These are phyloP conservation scores for Macaca fascicularis DNA, from an alignment of 2,113 vertebrate species.

Conservation along the genomic window DNA sequence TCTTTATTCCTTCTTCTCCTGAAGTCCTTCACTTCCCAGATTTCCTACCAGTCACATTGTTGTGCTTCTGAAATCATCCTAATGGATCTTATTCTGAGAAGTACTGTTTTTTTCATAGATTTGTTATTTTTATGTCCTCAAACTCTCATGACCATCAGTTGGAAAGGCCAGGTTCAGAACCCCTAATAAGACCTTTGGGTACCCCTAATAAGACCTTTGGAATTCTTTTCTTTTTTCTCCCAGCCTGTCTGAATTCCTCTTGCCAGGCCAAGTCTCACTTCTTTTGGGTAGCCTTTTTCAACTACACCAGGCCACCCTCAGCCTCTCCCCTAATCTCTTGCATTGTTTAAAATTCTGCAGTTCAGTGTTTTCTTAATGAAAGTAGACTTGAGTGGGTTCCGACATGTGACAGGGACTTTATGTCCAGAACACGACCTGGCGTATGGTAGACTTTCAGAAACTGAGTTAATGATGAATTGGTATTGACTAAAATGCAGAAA, in stretches of 20 bases:
- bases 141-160: not conserved
- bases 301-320: not conserved
- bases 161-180: constrained; percentile 16
- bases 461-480: not conserved
- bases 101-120: not conserved
- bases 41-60: not conserved
- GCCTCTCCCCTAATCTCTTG: not conserved
- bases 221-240: not conserved
- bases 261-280: not conserved
- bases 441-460: not conserved
- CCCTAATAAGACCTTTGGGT: not conserved
- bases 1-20: not conserved
- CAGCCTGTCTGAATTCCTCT: not conserved
- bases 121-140: not conserved
- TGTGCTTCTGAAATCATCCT: not conserved
- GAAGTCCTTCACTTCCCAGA: not conserved
- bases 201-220: not conserved
- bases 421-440: not conserved
- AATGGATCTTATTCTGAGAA: constrained; percentile 3
- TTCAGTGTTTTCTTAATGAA: not conserved
- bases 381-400: not conserved
- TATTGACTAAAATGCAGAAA: not conserved
- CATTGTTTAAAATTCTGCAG: not conserved
- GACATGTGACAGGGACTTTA: not conserved
- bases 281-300: not conserved